Evolutionary conservation across 2,113 vertebrate species (phyloP), one percentile per base, ranked within the genome.

Genomic region (Pollimyrus isidori): DNA sequence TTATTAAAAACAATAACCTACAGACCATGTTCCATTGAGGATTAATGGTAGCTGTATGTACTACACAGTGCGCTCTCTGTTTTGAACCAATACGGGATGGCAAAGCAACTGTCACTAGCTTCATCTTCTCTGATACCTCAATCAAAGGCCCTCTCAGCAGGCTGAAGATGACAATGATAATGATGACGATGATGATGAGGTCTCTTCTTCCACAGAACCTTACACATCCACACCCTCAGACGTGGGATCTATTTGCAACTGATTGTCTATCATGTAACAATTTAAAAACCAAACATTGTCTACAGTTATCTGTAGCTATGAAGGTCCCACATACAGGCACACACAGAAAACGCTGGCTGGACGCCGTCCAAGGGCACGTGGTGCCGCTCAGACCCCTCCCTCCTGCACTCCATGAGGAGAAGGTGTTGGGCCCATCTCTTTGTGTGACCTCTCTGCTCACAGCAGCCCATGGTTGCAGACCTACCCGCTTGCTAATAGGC

Each of bases 381-480:
- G 11, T 4, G 1, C 45, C 6, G 58, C 6, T 58, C 88, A 0
- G 15, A 0, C 3, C 58, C 48, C 48, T n/a, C 35, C 35, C 35
- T 35, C 39, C 83, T 2, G 73, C 65, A 48, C 87, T 86, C 91
- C 58, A 46, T 89, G 56, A 62, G 56, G 23, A 58, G 56, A 3
- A 62, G 56, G 56, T n/a, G 56, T 9, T 87, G 91, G 90, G 90
- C 89, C 90, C 30, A 53, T 30, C 90, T 65, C 65, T 7, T 58
- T 89, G 30, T 91, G 92, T 46, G 89, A 76, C 90, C 91, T 91
- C 88, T 35, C 88, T 42, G 45, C 39, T 90, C 58, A 93, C 92
- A 92, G 91, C 88, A 52, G 88, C 2, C 65, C 91, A 92, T 90
- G 93, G 92, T 92, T 88, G 89, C 80, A 52, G 46, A 82, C 89